Base-by-base conservation (phyloP, 2,888 invertebrate genomes). In the Eledone cirrhosa region DNA sequence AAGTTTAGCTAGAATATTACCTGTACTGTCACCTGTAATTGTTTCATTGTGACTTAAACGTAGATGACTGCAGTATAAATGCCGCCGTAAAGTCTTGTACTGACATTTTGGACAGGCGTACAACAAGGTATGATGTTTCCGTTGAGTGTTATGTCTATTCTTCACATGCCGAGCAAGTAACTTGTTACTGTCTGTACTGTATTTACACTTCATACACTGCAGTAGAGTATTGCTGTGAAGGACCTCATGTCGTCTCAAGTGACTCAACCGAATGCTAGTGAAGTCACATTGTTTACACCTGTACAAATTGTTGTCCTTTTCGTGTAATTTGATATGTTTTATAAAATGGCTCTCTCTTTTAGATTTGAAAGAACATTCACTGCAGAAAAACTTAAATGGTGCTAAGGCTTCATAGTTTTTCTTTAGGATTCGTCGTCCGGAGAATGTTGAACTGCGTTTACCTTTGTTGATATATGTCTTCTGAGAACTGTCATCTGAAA, bases 331-430 rank as follows among this genome's bases (percentile, higher is more conserved):
- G 82, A 89, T 84, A 83, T 92, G 92, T 65, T 88, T 90, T 13
- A 83, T 77, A 78, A 88, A 91, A 81, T 91, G 91, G 83, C 91
- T 91, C 79, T 89, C 89, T 48, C 91, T 85, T 80, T 91, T 91
- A n/a, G 90, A 89, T 82, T 91, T 91, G 82, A 91, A 91, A 0
- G 92, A 91, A 81, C 92, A 92, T n/a, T 86, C 81, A 5, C 84
- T 84, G 80, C 92, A 92, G 81, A 89, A 91, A 82, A 88, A 90
- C 81, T 91, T 91, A 81, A 87, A 91, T 81, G 85, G 88, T 93
- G 94, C 8, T 93, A 94, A 87, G 93, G 94, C 92, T 78, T 88
- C 88, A 78, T 88, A 88, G 76, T 87, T 83, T 77, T 86, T 87
- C 78, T 83, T 85, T n/a, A 77, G 59, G 67, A 67, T 79, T 65